Percentiles rank a stretch among this genome's conserved stretches.
Evolutionary conservation across 2,113 vertebrate species (phyloP).

Genomic region (Oreochromis tanganicae): DNA sequence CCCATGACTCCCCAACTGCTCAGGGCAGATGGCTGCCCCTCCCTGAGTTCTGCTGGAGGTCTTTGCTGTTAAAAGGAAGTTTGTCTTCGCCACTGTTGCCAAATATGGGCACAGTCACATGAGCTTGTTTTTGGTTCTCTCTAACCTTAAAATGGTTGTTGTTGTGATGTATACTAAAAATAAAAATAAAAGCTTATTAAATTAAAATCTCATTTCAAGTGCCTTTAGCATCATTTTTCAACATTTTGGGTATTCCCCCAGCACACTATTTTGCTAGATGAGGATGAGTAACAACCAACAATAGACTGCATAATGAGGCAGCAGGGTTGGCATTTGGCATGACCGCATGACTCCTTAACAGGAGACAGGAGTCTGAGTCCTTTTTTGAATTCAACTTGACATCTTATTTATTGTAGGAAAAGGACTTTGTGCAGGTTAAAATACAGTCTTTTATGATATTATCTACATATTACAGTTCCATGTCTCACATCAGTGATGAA

Average conservation of each 20-base stretch:
- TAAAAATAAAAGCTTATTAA: not conserved
- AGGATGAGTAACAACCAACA: not conserved
- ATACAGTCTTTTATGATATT: not conserved
- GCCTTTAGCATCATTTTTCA: not conserved
- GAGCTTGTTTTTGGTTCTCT: not conserved
- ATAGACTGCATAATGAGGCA: not conserved
- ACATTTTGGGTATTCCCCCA: too few relatives aligned
- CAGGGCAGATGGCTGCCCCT: not conserved
- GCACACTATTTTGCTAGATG: not conserved
- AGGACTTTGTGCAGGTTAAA: not conserved
- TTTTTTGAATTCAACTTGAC: not conserved
- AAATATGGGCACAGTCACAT: not conserved
- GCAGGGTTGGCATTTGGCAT: not conserved
- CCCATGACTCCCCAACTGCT: not conserved
- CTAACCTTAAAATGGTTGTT: not conserved
- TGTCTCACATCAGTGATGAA: not conserved
- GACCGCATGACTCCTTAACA: not conserved
- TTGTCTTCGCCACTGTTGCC: not conserved
- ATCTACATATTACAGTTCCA: not conserved
- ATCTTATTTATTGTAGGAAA: not conserved
- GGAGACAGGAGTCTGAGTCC: not conserved
- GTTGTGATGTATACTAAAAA: not conserved
- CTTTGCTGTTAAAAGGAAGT: not conserved
- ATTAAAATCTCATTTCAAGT: not conserved
- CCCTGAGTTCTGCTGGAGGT: not conserved